Conservation (phyloP, 1,140 invertebrate species). For the Drosophila tani region DNA sequence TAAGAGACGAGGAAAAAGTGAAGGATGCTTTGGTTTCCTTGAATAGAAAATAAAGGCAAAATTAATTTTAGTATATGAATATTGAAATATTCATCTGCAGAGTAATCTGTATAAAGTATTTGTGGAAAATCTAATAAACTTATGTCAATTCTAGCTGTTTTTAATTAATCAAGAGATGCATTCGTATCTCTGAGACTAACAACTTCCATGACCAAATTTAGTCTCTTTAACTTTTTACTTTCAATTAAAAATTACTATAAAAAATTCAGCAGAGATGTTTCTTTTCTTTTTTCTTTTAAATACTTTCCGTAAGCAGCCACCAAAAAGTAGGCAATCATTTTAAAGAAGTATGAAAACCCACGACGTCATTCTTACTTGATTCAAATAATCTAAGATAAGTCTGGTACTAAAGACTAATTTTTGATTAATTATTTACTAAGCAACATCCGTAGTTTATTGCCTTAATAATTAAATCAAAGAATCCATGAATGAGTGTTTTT, state of each 20-base stretch:
- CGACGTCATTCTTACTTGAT: neutral
- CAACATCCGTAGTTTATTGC: neutral
- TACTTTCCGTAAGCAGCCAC: neutral
- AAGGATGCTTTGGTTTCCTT: neutral
- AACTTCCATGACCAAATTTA: neutral
- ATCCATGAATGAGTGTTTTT: neutral
- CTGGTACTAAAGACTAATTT: neutral
- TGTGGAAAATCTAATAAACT: neutral
- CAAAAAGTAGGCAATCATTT: slow-evolving; percentile 6
- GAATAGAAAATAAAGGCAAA: neutral
- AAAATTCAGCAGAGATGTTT: neutral
- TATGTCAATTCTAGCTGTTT: neutral
- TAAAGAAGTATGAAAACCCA: neutral
- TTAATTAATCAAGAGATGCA: neutral
- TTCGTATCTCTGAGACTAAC: neutral
- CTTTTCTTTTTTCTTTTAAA: neutral
- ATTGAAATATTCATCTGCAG: neutral
- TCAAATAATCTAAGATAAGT: neutral
- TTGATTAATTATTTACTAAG: no score
- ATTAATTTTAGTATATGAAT: neutral
- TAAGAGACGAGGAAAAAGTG: neutral
- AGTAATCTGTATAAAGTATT: neutral
- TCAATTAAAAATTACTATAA: neutral
- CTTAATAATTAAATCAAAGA: neutral
- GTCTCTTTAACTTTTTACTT: neutral